phyloP scores from a whole-genome alignment of 2,797 vertebrate genomes.

The Sebastes cheni region DNA sequence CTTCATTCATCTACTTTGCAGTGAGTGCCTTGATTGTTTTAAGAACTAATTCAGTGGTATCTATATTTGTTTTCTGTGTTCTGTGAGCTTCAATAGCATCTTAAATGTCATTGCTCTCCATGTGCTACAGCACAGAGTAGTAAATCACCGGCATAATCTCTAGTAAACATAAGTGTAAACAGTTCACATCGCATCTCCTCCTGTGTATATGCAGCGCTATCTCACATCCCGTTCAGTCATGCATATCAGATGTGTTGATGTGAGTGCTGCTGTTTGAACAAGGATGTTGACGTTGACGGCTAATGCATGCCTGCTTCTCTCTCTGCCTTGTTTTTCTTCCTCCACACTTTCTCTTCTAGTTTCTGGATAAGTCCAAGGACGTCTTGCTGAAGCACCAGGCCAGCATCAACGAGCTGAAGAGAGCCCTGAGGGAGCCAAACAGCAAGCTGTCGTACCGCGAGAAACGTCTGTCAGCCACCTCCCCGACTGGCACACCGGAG shows the following conservation, averaged over 20 bases:
- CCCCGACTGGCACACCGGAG: slow-evolving; percentile 90
- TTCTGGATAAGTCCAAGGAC: slow-evolving; percentile 96
- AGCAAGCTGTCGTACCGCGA: slow-evolving; percentile 94
- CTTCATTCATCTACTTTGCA: neutral
- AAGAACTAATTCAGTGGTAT: slow-evolving; percentile 4
- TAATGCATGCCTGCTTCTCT: neutral
- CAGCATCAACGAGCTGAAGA: slow-evolving; percentile 98
- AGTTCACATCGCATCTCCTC: neutral
- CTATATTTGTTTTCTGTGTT: slow-evolving; percentile 13
- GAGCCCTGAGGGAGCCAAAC: slow-evolving; percentile 95
- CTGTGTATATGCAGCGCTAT: slow-evolving; percentile 1
- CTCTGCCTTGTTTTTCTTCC: neutral
- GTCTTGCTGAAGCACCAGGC: slow-evolving; percentile 98
- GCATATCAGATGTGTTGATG: slow-evolving; percentile 11
- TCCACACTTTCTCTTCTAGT: slow-evolving; percentile 76
- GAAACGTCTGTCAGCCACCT: slow-evolving; percentile 89
- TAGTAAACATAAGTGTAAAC: slow-evolving; percentile 5
- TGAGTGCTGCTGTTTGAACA: neutral
- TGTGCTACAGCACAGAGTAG: neutral
- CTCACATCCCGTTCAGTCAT: slow-evolving; percentile 3
- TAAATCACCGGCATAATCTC: neutral
- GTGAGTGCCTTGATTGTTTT: slow-evolving; percentile 4
- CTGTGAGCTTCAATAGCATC: neutral
- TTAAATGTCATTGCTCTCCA: slow-evolving; percentile 1
- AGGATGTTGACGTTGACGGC: neutral